These are phyloP conservation scores for Cirrhinus mrigala DNA, from an alignment of 2,797 vertebrate genomes.

Conservation along the genomic window DNA sequence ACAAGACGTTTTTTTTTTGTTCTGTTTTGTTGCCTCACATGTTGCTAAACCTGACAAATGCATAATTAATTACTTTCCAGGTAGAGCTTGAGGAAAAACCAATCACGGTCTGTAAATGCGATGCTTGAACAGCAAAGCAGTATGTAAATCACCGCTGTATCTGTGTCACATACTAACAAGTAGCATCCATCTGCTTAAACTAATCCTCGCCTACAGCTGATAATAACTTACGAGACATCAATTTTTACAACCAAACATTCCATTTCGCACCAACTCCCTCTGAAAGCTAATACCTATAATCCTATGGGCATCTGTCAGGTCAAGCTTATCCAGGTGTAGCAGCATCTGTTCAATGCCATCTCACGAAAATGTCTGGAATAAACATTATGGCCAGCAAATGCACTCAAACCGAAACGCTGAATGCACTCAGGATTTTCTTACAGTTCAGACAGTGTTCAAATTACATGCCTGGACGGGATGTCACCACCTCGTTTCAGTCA, in stretches of 20 bases:
- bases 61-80: constrained; percentile 33
- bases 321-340: constrained; percentile 66
- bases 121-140: constrained; percentile 18
- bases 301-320: constrained; percentile 58
- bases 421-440: background rate
- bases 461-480: background rate
- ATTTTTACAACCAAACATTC: constrained; percentile 60
- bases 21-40: constrained; percentile 28
- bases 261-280: constrained; percentile 56
- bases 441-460: background rate
- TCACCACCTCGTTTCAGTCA: background rate
- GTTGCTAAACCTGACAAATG: constrained; percentile 32
- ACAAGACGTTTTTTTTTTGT: constrained; percentile 4
- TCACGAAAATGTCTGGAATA: constrained; percentile 1
- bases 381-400: constrained; percentile 31
- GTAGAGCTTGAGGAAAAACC: constrained; percentile 30
- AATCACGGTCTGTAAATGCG: constrained; percentile 25
- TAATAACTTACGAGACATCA: constrained; percentile 57
- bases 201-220: constrained; percentile 56
- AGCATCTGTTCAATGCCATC: constrained; percentile 61
- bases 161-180: constrained; percentile 41
- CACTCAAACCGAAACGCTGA: background rate
- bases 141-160: constrained; percentile 33
- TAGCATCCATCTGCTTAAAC: constrained; percentile 40
- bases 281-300: constrained; percentile 63